Percentiles rank a stretch among this genome's conserved stretches.
Evolutionary conservation across 2,797 vertebrate species (phyloP).

Genomic region (Pseudochirops corinnae): DNA sequence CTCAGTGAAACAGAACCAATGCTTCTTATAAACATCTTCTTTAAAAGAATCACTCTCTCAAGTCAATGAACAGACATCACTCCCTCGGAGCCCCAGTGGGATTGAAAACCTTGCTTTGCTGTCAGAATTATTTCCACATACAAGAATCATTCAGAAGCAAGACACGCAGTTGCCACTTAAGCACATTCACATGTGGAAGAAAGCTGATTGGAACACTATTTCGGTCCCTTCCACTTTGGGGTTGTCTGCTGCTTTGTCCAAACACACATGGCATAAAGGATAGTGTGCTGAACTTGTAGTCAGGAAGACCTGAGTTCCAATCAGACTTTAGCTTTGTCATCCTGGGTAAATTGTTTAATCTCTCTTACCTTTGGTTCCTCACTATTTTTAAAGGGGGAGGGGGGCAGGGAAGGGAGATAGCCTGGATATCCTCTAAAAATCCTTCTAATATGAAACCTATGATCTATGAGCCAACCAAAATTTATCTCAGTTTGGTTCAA

Average conservation of each 20-base stretch:
- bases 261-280: background rate
- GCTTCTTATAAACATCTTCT: background rate
- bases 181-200: slow-evolving; percentile 6
- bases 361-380: background rate
- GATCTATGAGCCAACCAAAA: background rate
- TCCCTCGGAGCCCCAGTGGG: background rate
- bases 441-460: background rate
- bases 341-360: background rate
- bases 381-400: background rate
- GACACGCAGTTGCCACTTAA: background rate
- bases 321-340: background rate
- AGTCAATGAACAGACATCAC: background rate
- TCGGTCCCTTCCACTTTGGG: background rate
- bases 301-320: background rate
- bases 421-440: background rate
- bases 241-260: background rate
- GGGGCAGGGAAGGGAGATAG: background rate
- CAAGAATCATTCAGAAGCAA: slow-evolving; percentile 26
- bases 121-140: background rate
- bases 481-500: background rate
- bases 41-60: background rate
- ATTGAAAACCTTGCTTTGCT: background rate
- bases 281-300: background rate
- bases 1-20: background rate
- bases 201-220: background rate